Evolutionary conservation across 2,888 invertebrate genomes (phyloP), one percentile per base, ranked within the genome.

Genomic region (Anodontia alba): DNA sequence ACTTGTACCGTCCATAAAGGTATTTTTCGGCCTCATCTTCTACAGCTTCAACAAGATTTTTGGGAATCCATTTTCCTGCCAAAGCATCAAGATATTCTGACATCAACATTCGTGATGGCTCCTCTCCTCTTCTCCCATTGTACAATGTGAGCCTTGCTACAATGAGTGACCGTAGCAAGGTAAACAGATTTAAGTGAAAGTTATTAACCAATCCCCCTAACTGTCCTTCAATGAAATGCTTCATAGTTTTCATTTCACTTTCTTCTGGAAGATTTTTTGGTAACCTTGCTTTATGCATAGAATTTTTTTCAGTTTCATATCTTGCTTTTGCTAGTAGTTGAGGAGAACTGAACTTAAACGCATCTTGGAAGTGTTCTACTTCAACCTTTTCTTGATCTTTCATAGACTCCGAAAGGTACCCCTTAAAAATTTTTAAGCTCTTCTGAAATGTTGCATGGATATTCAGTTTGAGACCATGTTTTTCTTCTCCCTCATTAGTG

Each of bases 111-210:
- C 80, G 66, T 1, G 80, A 72, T 15, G 68, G 69, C 70, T 87
- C 84, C 36, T 84, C 84, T 1, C 82, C 86, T 33, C 78, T 70
- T n/a, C 83, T 68, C 7, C 69, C 81, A 83, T 85, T 83, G 46
- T 81, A 85, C 12, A 83, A 38, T 33, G 79, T 84, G 5, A 84
- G 71, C 1, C 80, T n/a, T 1, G 78, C 69, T 29, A 86, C 86
- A 23, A 87, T 74, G n/a, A 86, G 66, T 26, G 68, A 71, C 31
- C 76, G 76, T 2, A 83, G 73, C 79, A 75, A 84, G 2, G 57
- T 43, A 73, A 78, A 81, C 7, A 71, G 15, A 20, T 62, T 68
- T 2, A 83, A 33, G 2, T 29, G 43, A 74, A 68, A 81, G 29
- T 66, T 38, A 20, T 73, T 51, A 17, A 73, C 46, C 5, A 54